Evolutionary conservation across 2,888 invertebrate species (phyloP).

Genomic region (Odontocolon sp.): DNA sequence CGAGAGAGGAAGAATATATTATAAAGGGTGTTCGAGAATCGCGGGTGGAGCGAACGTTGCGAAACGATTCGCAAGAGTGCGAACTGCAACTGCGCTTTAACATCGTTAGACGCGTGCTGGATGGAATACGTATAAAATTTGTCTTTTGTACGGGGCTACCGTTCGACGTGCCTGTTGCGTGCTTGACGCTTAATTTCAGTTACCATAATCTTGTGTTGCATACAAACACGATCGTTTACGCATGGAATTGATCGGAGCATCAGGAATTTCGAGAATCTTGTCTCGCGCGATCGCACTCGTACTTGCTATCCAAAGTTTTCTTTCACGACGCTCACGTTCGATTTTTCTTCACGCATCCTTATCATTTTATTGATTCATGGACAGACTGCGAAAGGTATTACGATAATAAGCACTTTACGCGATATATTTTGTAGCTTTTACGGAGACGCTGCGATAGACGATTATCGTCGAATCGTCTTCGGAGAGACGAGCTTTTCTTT

Average conservation of each 20-base stretch:
- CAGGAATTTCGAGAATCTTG: slow-evolving; percentile 43
- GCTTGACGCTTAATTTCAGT: slow-evolving; percentile 48
- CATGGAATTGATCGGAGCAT: slow-evolving; percentile 57
- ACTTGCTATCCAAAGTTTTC: slow-evolving; percentile 51
- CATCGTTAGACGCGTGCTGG: not conserved
- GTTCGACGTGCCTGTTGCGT: slow-evolving; percentile 31
- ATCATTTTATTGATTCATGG: slow-evolving; percentile 1
- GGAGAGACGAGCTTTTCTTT: not conserved
- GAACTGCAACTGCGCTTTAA: slow-evolving; percentile 3
- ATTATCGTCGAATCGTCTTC: no score
- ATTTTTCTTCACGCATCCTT: not conserved
- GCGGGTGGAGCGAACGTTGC: slow-evolving; percentile 17
- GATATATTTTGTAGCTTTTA: not conserved
- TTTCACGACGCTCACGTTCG: not conserved
- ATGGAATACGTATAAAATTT: slow-evolving; percentile 9
- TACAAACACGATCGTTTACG: not conserved
- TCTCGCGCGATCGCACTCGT: slow-evolving; percentile 11
- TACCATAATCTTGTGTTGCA: slow-evolving; percentile 47
- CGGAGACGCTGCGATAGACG: slow-evolving; percentile 2
- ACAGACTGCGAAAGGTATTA: slow-evolving; percentile 50
- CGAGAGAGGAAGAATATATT: slow-evolving; percentile 2
- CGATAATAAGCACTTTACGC: slow-evolving; percentile 23
- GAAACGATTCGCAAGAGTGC: slow-evolving; percentile 3
- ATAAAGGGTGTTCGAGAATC: not conserved
- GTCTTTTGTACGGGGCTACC: slow-evolving; percentile 29